Conservation (phyloP, 1,140 invertebrate species). For the Propsilocerus akamusi region DNA sequence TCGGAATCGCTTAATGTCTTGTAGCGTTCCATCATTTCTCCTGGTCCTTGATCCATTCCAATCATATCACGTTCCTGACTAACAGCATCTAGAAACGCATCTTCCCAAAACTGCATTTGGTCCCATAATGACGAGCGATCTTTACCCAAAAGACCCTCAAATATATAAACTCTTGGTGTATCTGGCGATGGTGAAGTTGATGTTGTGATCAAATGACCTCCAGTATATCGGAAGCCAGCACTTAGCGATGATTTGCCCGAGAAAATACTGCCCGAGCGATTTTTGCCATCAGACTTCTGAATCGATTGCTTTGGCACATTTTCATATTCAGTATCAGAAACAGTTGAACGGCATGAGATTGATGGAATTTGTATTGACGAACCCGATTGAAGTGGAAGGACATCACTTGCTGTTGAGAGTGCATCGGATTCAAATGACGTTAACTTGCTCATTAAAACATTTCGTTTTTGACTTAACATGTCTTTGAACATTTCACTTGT, state of each 20-base stretch:
- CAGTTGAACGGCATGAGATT: constrained; percentile 60
- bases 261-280: constrained; percentile 71
- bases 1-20: constrained; percentile 86
- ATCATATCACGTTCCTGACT: constrained; percentile 98
- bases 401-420: constrained; percentile 23
- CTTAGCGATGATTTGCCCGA: constrained; percentile 83
- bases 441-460: constrained; percentile 65
- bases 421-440: constrained; percentile 77
- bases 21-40: constrained; percentile 99
- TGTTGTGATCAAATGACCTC: constrained; percentile 69
- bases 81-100: constrained; percentile 95
- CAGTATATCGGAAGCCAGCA: constrained; percentile 73
- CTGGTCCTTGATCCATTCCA: constrained; percentile 97
- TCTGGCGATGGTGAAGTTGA: constrained; percentile 70
- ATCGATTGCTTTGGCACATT: constrained; percentile 34
- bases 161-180: constrained; percentile 72
- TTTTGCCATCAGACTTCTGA: constrained; percentile 38
- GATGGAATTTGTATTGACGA: constrained; percentile 21
- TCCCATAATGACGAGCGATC: constrained; percentile 74
- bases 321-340: constrained; percentile 82
- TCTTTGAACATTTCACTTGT: constrained; percentile 74
- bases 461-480: constrained; percentile 72
- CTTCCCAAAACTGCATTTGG: constrained; percentile 99
- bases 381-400: constrained; percentile 12
- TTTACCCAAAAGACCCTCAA: constrained; percentile 58